Conservation (phyloP, 2,888 invertebrate species). For the Glyphotaelius pellucidus region DNA sequence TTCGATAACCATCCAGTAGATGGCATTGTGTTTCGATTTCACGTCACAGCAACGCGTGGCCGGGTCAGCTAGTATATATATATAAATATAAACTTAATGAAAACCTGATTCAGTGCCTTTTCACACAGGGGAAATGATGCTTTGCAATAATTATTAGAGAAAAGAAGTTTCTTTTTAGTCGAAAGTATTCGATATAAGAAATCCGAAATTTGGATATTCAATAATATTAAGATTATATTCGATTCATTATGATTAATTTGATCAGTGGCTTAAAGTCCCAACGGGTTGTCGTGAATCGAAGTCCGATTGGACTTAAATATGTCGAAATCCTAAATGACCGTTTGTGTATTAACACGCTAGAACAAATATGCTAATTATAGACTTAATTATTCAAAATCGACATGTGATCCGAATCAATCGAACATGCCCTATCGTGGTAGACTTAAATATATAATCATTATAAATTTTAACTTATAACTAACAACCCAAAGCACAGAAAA, state of each 20-base stretch:
- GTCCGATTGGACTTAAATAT: not conserved
- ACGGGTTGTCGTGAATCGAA: not conserved
- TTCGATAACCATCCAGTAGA: too few species aligned
- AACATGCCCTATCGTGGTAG: not conserved
- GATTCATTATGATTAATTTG: not conserved
- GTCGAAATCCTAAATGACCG: not conserved
- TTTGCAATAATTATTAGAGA: not conserved
- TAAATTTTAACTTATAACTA: not conserved
- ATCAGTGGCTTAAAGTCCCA: not conserved
- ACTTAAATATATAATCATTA: slow-evolving; percentile 18
- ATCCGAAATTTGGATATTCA: not conserved
- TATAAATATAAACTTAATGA: too few species aligned
- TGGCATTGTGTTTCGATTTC: too few species aligned
- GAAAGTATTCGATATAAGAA: not conserved
- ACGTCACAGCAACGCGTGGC: too few species aligned
- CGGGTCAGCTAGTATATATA: too few species aligned
- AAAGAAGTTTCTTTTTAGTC: not conserved
- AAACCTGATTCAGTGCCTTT: not conserved
- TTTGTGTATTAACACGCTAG: not conserved
- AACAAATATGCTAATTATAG: slow-evolving; percentile 37
- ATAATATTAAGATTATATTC: not conserved
- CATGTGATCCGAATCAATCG: slow-evolving; percentile 45
- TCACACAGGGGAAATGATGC: not conserved
- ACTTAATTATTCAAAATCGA: slow-evolving; percentile 27
- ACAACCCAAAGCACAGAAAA: not conserved